Evolutionary conservation across 2,113 vertebrate species (phyloP), one percentile per base, ranked within the genome.

Genomic region (Spilogale gracilis): DNA sequence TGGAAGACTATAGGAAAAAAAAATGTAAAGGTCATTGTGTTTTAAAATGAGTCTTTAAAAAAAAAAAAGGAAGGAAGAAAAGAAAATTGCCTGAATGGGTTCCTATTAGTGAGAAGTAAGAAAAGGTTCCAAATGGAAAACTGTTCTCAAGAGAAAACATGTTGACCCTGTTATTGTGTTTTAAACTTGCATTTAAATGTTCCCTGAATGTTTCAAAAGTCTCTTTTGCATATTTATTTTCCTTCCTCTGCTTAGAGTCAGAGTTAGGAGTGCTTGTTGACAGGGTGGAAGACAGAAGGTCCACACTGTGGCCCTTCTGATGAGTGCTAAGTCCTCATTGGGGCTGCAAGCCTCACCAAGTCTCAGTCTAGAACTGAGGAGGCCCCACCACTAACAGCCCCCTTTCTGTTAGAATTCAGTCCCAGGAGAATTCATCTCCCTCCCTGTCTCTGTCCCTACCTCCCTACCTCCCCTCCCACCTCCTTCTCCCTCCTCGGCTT

Each of bases 71-170:
- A 81, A 83, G 61, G 69, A 84, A 78, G 63, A 32, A 87, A 95
- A 91, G 95, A 58, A 96, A 97, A 95, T 82, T 93, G 83, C 74
- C 89, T 87, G 89, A 79, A 93, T 74, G 43, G 89, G 92, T 58
- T 92, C 86, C 69, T 78, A 52, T 93, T 89, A 78, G 89, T 45
- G 60, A 79, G 48, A 93, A 95, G 50, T 20, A 95, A 73, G 60
- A 93, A 93, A 87, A 91, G 76, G 32, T 71, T 96, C 95, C 71
- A 81, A 85, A 63, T 21, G 45, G 52, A 94, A 93, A 96, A 67
- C 30, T 12, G 43, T 61, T 95, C 92, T 56, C 50, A 18, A 83
- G 89, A 91, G 86, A 87, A 81, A 80, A 81, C 76, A 58, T 14
- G 52, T 27, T 89, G 93, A 89, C 95, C 96, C 83, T 56, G 91